phyloP scores from a whole-genome alignment of 2,888 invertebrate species.

The Anagyrus pseudococci region DNA sequence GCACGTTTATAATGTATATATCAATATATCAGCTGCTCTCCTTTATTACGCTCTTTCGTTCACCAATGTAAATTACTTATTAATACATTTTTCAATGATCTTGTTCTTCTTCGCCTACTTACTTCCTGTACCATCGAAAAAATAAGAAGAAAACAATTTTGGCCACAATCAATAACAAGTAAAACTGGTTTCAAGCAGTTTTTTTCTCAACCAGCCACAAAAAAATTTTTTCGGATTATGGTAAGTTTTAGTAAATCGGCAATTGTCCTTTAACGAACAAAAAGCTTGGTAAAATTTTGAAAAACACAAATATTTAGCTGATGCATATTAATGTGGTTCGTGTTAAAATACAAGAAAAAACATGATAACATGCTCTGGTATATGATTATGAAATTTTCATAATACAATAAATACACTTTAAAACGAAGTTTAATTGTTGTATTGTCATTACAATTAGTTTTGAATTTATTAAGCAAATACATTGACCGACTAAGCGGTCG shows the following conservation, averaged over 20 bases:
- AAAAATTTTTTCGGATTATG: background rate
- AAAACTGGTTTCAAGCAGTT: conserved; percentile 28
- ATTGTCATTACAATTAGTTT: too few relatives aligned
- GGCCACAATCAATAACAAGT: conserved; percentile 3
- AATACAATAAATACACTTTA: too few relatives aligned
- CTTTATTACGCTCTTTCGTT: too few relatives aligned
- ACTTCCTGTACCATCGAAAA: background rate
- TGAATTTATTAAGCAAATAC: too few relatives aligned
- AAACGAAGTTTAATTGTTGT: too few relatives aligned
- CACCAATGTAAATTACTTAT: background rate
- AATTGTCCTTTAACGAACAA: conserved; percentile 7
- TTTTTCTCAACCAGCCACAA: conserved; percentile 7
- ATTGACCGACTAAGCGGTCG: too few relatives aligned
- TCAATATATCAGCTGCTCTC: background rate
- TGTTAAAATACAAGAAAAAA: conserved; percentile 20
- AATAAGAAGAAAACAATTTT: background rate
- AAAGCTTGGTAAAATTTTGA: conserved; percentile 1
- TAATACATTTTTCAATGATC: background rate
- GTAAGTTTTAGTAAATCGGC: conserved; percentile 13
- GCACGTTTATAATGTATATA: too few relatives aligned
- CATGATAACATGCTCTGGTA: conserved; percentile 15
- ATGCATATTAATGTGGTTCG: conserved; percentile 16
- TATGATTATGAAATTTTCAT: too few relatives aligned
- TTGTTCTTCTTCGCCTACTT: conserved; percentile 1
- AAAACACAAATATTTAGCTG: background rate